Evolutionary conservation across 2,888 invertebrate species (phyloP), one percentile per base, ranked within the genome.

Genomic region (Drosophila tripunctata): DNA sequence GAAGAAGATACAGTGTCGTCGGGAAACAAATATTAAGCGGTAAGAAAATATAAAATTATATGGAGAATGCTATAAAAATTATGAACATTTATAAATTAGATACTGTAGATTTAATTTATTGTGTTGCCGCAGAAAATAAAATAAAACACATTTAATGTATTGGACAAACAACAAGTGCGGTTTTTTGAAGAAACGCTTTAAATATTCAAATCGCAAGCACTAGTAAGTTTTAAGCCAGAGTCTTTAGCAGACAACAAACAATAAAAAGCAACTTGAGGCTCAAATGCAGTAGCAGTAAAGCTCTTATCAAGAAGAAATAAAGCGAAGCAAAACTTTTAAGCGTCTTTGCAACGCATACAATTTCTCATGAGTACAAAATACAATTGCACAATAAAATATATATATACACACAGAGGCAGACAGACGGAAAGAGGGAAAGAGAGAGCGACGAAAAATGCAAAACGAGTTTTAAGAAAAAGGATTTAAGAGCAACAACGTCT

Each of bases 291-390:
- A 7, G 35, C n/a, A 31, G 21, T 69, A 57, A 68, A 66, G 72
- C 81, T 80, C 81, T 84, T 80, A 84, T 84, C 84, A 84, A 47
- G 51, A 65, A 70, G 52, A 67, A 73, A 67, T 64, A 60, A 71
- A 69, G 56, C 65, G 47, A 70, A 65, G 78, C 41, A 65, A 82
- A 82, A 82, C 69, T 85, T 85, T 82, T 84, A 81, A 81, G 81
- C 85, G 44, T 79, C 85, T 81, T 85, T 81, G 75, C 75, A 50
- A 75, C 82, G 82, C 82, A 82, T 77, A 85, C 85, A 85, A 77
- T 81, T 81, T 79, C 85, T 85, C 79, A 81, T 82, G 81, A 81
- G 79, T 65, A 76, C 58, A 61, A 85, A 85, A 85, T 85, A 82
- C 81, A 85, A 82, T 85, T 85, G 78, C 81, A 85, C 85, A 85